Conservation (phyloP, 2,113 vertebrate genomes). For the Anguilla japonica region DNA sequence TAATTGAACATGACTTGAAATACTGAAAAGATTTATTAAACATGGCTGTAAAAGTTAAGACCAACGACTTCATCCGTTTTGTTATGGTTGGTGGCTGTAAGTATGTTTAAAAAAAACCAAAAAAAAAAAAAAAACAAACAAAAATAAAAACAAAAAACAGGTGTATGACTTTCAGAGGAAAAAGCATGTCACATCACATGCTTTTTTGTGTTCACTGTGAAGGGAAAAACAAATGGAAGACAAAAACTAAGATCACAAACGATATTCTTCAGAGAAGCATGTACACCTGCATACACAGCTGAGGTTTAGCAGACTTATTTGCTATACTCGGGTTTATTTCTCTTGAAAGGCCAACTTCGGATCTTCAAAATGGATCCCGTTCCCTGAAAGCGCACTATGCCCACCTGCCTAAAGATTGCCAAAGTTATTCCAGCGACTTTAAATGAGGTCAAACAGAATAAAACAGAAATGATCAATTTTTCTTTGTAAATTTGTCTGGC, state of each 20-base stretch:
- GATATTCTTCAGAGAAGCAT: neutral
- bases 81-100: neutral
- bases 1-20: slow-evolving; percentile 25
- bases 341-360: neutral
- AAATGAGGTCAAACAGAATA: neutral
- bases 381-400: neutral
- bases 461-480: neutral
- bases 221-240: neutral
- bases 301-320: neutral
- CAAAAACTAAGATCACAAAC: neutral
- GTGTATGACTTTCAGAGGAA: neutral
- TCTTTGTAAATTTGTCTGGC: neutral
- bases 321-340: neutral
- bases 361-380: neutral
- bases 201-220: neutral
- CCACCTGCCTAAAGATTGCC: neutral
- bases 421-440: neutral
- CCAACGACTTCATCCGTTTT: neutral
- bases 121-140: neutral
- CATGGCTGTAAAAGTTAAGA: neutral
- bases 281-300: neutral
- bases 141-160: neutral
- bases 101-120: neutral
- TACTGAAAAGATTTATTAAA: neutral
- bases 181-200: neutral